Percentiles rank a stretch among this genome's conserved stretches.
These are phyloP conservation scores for Anniella stebbinsi DNA, from an alignment of 2,797 vertebrate species.

Conservation along the genomic window DNA sequence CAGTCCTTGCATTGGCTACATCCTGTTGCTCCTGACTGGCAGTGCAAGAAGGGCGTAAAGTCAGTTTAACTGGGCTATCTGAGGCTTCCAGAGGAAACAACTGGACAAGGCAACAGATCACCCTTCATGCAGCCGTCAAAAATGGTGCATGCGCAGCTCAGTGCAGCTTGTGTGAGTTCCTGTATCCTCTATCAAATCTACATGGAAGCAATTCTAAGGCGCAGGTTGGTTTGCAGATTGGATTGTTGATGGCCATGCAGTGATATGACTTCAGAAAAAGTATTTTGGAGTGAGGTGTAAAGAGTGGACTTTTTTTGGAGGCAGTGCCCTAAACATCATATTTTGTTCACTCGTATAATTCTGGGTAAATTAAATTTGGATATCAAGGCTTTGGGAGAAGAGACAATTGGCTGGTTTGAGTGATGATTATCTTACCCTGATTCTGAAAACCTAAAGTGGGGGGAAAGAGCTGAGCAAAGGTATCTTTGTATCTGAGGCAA, in stretches of 20 bases:
- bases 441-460: not conserved
- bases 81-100: conserved; percentile 29
- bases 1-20: not conserved
- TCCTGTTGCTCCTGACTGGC: not conserved
- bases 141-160: not conserved
- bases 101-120: conserved; percentile 34
- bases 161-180: not conserved
- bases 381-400: not conserved
- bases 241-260: not conserved
- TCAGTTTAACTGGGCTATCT: conserved; percentile 49
- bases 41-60: not conserved
- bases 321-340: not conserved
- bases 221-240: not conserved
- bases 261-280: not conserved
- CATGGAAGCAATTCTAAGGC: not conserved
- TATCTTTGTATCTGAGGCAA: not conserved
- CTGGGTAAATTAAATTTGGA: not conserved
- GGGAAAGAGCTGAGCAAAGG: not conserved
- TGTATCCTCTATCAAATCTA: not conserved
- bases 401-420: not conserved
- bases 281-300: not conserved
- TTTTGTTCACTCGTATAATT: not conserved
- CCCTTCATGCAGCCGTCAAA: conserved; percentile 38
- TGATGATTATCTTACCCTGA: not conserved
- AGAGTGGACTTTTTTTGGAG: not conserved